These are phyloP conservation scores for Gallirallus australis DNA, from an alignment of 2,797 vertebrate species.

Conservation along the genomic window DNA sequence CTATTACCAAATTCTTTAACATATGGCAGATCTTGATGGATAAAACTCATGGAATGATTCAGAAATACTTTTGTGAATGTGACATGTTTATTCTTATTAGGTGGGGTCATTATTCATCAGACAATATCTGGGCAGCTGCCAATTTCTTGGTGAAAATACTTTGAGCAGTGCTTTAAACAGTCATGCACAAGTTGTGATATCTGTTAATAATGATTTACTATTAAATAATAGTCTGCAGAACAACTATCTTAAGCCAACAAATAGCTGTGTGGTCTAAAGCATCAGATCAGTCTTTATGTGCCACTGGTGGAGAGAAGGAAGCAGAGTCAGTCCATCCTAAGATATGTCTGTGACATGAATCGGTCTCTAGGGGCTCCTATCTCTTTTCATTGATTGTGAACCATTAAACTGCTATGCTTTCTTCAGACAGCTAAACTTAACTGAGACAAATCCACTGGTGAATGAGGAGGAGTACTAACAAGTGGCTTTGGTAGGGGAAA, in stretches of 20 bases:
- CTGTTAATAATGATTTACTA: background rate
- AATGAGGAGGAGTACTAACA: background rate
- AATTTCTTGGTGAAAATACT: background rate
- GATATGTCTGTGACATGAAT: background rate
- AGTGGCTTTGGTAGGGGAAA: background rate
- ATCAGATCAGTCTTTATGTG: background rate
- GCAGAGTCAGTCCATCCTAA: background rate
- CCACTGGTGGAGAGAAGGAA: background rate
- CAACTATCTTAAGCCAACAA: background rate
- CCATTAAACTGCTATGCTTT: background rate
- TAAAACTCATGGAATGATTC: background rate
- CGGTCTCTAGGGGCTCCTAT: background rate
- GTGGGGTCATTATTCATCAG: background rate
- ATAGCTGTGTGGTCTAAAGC: background rate
- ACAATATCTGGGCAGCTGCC: background rate
- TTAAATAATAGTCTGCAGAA: background rate
- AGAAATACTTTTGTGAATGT: background rate
- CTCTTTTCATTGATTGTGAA: background rate
- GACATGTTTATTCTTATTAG: background rate
- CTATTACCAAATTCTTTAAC: background rate
- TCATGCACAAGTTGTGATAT: background rate
- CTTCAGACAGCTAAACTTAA: background rate
- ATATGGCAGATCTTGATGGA: background rate
- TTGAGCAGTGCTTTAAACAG: background rate
- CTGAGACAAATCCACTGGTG: background rate